phyloP scores from a whole-genome alignment of 2,888 invertebrate species.

The Cynaeus angustus region DNA sequence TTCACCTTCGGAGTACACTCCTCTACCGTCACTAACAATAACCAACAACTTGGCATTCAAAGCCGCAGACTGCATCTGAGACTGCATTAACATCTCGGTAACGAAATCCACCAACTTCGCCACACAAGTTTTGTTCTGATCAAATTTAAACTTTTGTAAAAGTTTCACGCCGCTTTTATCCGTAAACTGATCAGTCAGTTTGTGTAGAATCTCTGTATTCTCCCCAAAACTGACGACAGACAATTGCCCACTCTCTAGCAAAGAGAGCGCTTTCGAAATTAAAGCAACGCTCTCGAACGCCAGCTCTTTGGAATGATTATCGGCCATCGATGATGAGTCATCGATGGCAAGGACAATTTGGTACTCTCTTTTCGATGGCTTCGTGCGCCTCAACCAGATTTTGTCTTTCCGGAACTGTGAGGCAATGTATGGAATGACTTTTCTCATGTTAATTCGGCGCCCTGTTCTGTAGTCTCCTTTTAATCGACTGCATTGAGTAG shows the following conservation, averaged over 20 bases:
- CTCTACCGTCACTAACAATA: constrained; percentile 96
- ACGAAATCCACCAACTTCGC: constrained; percentile 87
- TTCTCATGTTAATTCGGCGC: constrained; percentile 97
- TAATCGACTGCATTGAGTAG: constrained; percentile 92
- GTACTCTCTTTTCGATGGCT: constrained; percentile 96
- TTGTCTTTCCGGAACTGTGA: constrained; percentile 99
- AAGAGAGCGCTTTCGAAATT: constrained; percentile 90
- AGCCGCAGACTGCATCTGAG: constrained; percentile 71
- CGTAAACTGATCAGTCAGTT: constrained; percentile 89
- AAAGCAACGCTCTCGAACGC: constrained; percentile 96
- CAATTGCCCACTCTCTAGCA: constrained; percentile 95
- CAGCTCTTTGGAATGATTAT: constrained; percentile 90
- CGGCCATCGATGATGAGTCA: constrained; percentile 94
- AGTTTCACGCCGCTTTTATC: constrained; percentile 89
- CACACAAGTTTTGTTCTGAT: constrained; percentile 91
- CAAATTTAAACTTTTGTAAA: constrained; percentile 88
- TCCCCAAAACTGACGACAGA: constrained; percentile 95
- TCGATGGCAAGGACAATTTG: constrained; percentile 97
- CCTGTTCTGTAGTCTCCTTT: constrained; percentile 98
- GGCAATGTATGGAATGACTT: constrained; percentile 98
- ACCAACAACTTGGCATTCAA: constrained; percentile 89
- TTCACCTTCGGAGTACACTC: constrained; percentile 91
- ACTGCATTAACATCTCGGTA: constrained; percentile 78
- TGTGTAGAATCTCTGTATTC: constrained; percentile 88
- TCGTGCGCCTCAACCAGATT: constrained; percentile 97